Percentiles rank a stretch among this genome's conserved stretches.
Conservation (phyloP, 2,888 invertebrate genomes). For the Cantharis nigra region DNA sequence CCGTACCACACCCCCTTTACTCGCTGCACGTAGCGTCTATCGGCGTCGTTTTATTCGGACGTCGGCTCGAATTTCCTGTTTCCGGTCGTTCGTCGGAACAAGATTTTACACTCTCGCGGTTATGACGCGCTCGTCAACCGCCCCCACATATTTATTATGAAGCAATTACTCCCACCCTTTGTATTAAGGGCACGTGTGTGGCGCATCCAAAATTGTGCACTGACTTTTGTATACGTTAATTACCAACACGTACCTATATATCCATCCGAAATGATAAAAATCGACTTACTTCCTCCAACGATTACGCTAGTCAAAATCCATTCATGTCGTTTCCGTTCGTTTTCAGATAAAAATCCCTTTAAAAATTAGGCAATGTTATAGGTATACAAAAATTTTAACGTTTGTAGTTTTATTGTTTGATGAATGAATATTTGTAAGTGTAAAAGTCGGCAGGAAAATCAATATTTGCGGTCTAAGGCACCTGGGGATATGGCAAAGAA, state of each 20-base stretch:
- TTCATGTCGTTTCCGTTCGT: conserved; percentile 19
- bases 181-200: conserved; percentile 22
- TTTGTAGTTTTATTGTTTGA: conserved; percentile 3
- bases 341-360: conserved; percentile 10
- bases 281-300: neutral
- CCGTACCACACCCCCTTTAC: conserved; percentile 34
- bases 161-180: conserved; percentile 23
- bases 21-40: conserved; percentile 20
- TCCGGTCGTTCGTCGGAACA: conserved; percentile 57
- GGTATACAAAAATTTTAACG: conserved; percentile 20
- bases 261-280: neutral
- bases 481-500: conserved; percentile 28
- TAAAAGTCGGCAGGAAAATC: conserved; percentile 39
- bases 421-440: conserved; percentile 19
- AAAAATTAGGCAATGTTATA: conserved; percentile 26
- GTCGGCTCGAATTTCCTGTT: conserved; percentile 56
- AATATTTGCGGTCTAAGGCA: conserved; percentile 41
- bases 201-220: conserved; percentile 10
- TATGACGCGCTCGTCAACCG: conserved; percentile 49
- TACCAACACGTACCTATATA: conserved; percentile 14
- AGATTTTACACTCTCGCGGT: conserved; percentile 56
- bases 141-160: conserved; percentile 39
- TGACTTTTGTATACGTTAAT: conserved; percentile 27
- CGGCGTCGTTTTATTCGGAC: conserved; percentile 54
- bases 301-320: neutral